These are phyloP conservation scores for Macaria notata DNA, from an alignment of 2,888 invertebrate genomes.

Conservation along the genomic window DNA sequence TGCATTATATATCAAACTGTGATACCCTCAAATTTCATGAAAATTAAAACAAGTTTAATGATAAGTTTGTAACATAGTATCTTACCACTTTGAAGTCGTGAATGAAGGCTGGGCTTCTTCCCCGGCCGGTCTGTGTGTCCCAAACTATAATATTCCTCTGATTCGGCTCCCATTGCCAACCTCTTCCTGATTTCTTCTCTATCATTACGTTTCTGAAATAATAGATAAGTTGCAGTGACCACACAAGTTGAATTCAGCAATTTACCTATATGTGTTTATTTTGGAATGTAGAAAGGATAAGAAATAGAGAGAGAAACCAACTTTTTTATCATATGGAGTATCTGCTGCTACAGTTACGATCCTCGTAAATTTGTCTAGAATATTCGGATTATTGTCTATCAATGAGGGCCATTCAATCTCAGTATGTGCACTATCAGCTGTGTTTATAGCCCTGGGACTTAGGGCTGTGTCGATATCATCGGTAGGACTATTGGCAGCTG, in stretches of 20 bases:
- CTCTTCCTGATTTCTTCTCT: slow-evolving; percentile 95
- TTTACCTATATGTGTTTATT: neutral
- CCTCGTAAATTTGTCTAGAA: slow-evolving; percentile 75
- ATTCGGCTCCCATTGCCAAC: slow-evolving; percentile 92
- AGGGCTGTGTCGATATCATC: slow-evolving; percentile 58
- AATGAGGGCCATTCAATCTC: slow-evolving; percentile 82
- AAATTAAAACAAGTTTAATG: neutral
- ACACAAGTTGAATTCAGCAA: slow-evolving; percentile 5
- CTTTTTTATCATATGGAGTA: slow-evolving; percentile 50
- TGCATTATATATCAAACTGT: neutral
- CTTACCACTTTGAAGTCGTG: slow-evolving; percentile 92
- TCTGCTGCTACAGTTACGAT: slow-evolving; percentile 62
- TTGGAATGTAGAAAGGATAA: no score
- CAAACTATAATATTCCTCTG: slow-evolving; percentile 86
- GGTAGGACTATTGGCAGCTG: slow-evolving; percentile 55
- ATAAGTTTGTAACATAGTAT: neutral
- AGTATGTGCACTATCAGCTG: slow-evolving; percentile 66
- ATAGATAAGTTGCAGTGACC: no score
- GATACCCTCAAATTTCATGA: no score
- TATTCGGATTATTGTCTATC: slow-evolving; percentile 71
- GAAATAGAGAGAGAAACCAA: slow-evolving; percentile 33
- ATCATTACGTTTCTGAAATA: slow-evolving; percentile 92
- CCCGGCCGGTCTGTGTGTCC: slow-evolving; percentile 85
- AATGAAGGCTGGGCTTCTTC: slow-evolving; percentile 93
- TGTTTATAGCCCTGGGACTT: slow-evolving; percentile 80